A percentile compares a stretch with the other conserved stretches of the same genome.
phyloP scores from a whole-genome alignment of 2,797 vertebrate genomes.

The Acomys russatus region DNA sequence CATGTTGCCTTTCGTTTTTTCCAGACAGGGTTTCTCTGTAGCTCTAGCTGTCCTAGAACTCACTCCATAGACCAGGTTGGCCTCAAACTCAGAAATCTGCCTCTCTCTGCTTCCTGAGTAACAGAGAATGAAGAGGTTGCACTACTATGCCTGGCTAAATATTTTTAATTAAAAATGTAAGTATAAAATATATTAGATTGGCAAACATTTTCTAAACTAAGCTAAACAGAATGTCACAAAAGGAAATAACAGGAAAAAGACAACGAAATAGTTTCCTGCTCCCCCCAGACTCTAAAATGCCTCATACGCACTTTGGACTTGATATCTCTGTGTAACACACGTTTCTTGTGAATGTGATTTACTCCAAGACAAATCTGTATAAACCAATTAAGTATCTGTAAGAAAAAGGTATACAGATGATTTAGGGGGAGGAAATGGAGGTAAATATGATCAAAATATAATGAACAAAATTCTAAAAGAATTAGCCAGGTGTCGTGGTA shows the following conservation, averaged over 20 bases:
- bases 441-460: neutral
- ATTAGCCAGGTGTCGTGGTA: too few species aligned
- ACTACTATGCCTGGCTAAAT: neutral
- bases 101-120: neutral
- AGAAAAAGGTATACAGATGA: conserved; percentile 30
- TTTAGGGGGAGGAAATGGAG: neutral
- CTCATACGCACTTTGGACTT: conserved; percentile 94
- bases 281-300: neutral
- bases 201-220: conserved; percentile 39
- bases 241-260: conserved; percentile 1
- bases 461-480: neutral
- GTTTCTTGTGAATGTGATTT: conserved; percentile 94
- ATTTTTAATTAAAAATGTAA: neutral
- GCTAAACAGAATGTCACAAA: conserved; percentile 29
- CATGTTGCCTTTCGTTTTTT: neutral
- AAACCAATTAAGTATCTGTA: conserved; percentile 95
- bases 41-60: neutral
- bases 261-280: neutral
- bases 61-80: neutral
- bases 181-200: neutral
- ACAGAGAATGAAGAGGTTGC: neutral
- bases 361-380: conserved; percentile 94
- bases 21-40: neutral
- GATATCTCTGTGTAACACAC: conserved; percentile 95
- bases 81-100: neutral